phyloP scores from a whole-genome alignment of 2,888 invertebrate species.

The Oxystoma pomonae region DNA sequence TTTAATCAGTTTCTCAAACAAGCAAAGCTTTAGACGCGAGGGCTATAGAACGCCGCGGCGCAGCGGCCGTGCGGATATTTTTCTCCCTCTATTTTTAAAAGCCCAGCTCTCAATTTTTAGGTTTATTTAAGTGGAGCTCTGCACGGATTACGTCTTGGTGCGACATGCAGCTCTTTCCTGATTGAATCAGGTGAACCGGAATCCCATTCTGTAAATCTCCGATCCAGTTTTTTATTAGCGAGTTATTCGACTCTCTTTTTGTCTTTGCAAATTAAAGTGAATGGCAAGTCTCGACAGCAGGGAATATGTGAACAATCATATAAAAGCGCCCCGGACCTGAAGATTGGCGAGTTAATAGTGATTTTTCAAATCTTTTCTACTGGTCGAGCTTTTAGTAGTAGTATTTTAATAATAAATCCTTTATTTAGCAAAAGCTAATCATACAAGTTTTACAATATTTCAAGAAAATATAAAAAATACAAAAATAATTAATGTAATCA shows the following conservation, averaged over 20 bases:
- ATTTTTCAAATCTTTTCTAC: too few relatives aligned
- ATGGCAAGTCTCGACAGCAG: too few relatives aligned
- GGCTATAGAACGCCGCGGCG: conserved; percentile 15
- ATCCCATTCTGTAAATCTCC: not conserved
- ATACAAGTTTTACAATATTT: too few relatives aligned
- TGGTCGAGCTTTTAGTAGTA: too few relatives aligned
- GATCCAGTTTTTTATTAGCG: not conserved
- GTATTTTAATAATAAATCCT: too few relatives aligned
- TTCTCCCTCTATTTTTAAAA: conserved; percentile 40
- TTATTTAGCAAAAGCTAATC: too few relatives aligned
- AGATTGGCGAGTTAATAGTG: too few relatives aligned
- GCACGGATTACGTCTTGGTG: conserved; percentile 30
- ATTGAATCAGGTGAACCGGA: not conserved
- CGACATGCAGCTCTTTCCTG: conserved; percentile 17
- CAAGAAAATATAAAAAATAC: too few relatives aligned
- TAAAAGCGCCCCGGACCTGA: too few relatives aligned
- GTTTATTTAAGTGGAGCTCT: conserved; percentile 33
- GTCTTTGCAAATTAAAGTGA: too few relatives aligned
- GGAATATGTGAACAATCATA: too few relatives aligned
- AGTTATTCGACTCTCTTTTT: not conserved
- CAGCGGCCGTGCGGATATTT: conserved; percentile 30
- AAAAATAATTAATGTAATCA: too few relatives aligned
- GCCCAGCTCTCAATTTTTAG: conserved; percentile 41
- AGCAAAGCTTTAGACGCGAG: conserved; percentile 27
- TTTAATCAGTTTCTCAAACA: conserved; percentile 50